Evolutionary conservation across 2,113 vertebrate genomes (phyloP).

Genomic region (Mobula birostris): DNA sequence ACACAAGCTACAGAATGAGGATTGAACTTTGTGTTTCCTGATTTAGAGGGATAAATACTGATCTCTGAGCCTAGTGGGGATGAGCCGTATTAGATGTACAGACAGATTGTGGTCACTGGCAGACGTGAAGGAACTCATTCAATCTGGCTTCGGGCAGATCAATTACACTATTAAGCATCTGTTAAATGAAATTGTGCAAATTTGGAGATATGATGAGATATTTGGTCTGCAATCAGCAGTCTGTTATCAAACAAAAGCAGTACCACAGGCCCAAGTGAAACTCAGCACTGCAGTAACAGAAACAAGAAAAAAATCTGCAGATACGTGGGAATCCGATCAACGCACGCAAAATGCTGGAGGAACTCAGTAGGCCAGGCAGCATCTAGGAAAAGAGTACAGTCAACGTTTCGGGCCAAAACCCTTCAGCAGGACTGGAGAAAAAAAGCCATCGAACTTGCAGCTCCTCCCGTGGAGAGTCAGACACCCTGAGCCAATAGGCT

Average conservation of each 20-base stretch:
- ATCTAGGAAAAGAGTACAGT: too few relatives aligned
- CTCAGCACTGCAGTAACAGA: background rate
- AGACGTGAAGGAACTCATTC: background rate
- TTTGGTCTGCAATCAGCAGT: background rate
- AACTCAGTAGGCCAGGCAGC: too few relatives aligned
- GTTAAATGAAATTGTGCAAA: slow-evolving; percentile 10
- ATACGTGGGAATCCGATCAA: too few relatives aligned
- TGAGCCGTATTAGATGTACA: background rate
- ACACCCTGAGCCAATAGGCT: too few relatives aligned
- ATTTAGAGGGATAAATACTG: background rate
- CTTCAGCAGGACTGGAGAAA: too few relatives aligned
- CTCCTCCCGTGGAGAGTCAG: too few relatives aligned
- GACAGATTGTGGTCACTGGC: background rate
- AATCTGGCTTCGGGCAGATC: background rate
- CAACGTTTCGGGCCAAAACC: too few relatives aligned
- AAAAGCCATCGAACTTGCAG: background rate
- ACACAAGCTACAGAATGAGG: background rate
- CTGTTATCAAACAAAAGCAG: slow-evolving; percentile 6
- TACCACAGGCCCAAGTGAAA: background rate
- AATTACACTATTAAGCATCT: background rate
- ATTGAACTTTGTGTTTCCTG: background rate
- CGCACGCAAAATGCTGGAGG: too few relatives aligned
- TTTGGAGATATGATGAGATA: background rate
- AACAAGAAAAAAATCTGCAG: too few relatives aligned
- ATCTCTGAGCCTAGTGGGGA: background rate